Evolutionary conservation across 2,888 invertebrate genomes (phyloP).

Genomic region (Malthinus seriepunctatus): DNA sequence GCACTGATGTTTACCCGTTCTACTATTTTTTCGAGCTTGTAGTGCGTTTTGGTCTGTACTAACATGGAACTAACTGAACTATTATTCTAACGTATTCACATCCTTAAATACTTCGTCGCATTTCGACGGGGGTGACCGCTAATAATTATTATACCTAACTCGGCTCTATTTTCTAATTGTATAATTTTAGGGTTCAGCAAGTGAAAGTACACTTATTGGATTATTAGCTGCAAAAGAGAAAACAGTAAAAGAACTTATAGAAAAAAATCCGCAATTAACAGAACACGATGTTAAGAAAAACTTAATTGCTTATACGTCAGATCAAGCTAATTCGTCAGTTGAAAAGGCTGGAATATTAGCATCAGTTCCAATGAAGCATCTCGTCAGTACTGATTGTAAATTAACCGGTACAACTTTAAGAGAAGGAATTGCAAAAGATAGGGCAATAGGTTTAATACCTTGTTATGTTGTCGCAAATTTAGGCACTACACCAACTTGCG

Average conservation of each 20-base stretch:
- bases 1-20: too few relatives aligned
- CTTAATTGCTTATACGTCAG: slow-evolving; percentile 82
- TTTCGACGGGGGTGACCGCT: too few relatives aligned
- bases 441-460: slow-evolving; percentile 67
- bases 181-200: slow-evolving; percentile 79
- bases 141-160: too few relatives aligned
- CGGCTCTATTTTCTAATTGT: neutral
- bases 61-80: too few relatives aligned
- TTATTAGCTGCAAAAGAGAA: slow-evolving; percentile 76
- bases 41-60: too few relatives aligned
- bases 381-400: slow-evolving; percentile 69
- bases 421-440: slow-evolving; percentile 75
- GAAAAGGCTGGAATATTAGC: slow-evolving; percentile 82
- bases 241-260: slow-evolving; percentile 61
- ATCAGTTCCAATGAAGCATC: slow-evolving; percentile 73
- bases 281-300: slow-evolving; percentile 68
- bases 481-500: slow-evolving; percentile 93
- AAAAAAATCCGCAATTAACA: slow-evolving; percentile 61
- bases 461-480: slow-evolving; percentile 71
- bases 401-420: slow-evolving; percentile 69
- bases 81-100: too few relatives aligned
- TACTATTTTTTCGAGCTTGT: too few relatives aligned
- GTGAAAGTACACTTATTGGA: slow-evolving; percentile 83
- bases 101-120: too few relatives aligned
- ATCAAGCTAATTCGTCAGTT: slow-evolving; percentile 86